Percentiles rank a stretch among this genome's conserved stretches.
These are phyloP conservation scores for Agrochola circellaris DNA, from an alignment of 2,888 invertebrate species.

Conservation along the genomic window DNA sequence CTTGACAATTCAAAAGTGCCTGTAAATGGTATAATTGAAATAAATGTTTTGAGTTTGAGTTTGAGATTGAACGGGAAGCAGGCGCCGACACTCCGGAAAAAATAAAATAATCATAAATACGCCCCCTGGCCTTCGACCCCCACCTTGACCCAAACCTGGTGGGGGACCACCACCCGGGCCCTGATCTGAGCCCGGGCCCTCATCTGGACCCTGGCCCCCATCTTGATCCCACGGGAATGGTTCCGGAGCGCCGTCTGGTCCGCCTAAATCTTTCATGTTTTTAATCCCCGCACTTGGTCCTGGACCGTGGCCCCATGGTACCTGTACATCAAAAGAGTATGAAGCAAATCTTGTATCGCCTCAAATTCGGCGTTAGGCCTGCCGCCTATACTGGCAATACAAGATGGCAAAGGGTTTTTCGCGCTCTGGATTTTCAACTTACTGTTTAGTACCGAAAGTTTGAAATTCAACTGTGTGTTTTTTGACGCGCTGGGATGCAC, in stretches of 20 bases:
- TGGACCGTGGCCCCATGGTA: conserved; percentile 20
- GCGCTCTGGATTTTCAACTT: too few species aligned
- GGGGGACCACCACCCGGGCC: too few species aligned
- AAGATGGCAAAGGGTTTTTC: background rate
- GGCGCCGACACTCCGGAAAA: background rate
- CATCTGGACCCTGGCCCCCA: background rate
- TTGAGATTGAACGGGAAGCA: too few species aligned
- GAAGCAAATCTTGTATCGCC: background rate
- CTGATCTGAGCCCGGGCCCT: too few species aligned
- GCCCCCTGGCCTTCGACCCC: too few species aligned
- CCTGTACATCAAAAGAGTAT: conserved; percentile 8
- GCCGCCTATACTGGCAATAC: background rate
- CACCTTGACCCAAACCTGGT: background rate
- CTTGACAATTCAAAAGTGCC: too few species aligned
- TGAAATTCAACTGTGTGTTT: background rate
- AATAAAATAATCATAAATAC: background rate
- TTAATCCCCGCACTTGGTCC: conserved; percentile 24
- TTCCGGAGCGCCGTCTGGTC: background rate
- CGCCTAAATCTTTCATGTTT: background rate
- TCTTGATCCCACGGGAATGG: conserved; percentile 1
- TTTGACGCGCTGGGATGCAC: background rate
- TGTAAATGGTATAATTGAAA: too few species aligned
- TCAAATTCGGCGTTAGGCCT: background rate
- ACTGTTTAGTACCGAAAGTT: too few species aligned
- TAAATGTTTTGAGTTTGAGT: too few species aligned